A percentile compares a stretch with the other conserved stretches of the same genome.
phyloP scores from a whole-genome alignment of 30 jellyfish, hydroid and myxozoan species.

The Aurelia coerulea region DNA sequence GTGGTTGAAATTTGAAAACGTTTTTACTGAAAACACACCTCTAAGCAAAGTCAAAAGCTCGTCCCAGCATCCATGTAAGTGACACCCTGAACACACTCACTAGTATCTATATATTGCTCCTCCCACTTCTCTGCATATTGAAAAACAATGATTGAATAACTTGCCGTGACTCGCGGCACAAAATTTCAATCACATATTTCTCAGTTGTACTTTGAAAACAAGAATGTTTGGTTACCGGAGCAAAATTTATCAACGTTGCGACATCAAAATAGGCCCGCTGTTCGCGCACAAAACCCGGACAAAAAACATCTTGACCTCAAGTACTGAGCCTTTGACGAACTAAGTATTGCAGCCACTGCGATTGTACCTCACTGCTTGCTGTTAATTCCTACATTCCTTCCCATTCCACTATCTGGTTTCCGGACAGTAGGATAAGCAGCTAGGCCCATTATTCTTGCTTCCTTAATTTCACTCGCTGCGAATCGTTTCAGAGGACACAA shows the following conservation, averaged over 20 bases:
- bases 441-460: slow-evolving; percentile 49
- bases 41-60: too few relatives aligned
- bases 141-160: too few relatives aligned
- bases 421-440: slow-evolving; percentile 58
- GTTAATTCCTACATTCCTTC: slow-evolving; percentile 68
- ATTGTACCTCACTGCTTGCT: slow-evolving; percentile 76
- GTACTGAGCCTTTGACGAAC: slow-evolving; percentile 18
- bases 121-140: too few relatives aligned
- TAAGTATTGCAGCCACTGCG: slow-evolving; percentile 14
- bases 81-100: too few relatives aligned
- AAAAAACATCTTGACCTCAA: slow-evolving; percentile 18
- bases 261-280: slow-evolving; percentile 50
- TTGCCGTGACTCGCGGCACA: slow-evolving; percentile 6
- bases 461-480: slow-evolving; percentile 24
- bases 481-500: background rate
- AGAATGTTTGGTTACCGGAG: slow-evolving; percentile 3
- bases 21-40: too few relatives aligned
- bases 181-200: background rate
- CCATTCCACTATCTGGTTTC: slow-evolving; percentile 72
- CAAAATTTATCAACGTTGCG: slow-evolving; percentile 1
- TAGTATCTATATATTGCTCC: too few relatives aligned
- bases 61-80: too few relatives aligned
- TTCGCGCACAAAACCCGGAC: slow-evolving; percentile 30
- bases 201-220: too few relatives aligned
- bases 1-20: too few relatives aligned